phyloP scores from a whole-genome alignment of 2,113 vertebrate species.

The Tympanuchus pallidicinctus region DNA sequence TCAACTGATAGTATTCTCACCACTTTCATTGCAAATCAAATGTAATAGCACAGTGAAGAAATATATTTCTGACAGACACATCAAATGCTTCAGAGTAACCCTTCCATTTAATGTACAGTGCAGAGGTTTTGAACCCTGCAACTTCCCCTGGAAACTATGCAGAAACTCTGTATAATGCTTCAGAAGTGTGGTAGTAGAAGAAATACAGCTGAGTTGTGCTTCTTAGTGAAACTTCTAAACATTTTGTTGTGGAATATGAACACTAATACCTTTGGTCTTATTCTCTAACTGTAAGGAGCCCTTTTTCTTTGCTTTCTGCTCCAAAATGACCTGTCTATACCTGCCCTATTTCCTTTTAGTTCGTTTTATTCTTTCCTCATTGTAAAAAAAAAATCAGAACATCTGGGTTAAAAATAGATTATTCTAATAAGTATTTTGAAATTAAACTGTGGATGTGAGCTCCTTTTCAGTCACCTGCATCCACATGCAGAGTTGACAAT shows the following conservation, averaged over 20 bases:
- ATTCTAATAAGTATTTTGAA: neutral
- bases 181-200: neutral
- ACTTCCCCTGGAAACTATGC: neutral
- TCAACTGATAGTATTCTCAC: neutral
- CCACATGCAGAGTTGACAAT: neutral
- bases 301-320: neutral
- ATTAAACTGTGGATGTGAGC: neutral
- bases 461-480: neutral
- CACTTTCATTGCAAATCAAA: conserved; percentile 1
- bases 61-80: neutral
- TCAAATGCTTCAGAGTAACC: conserved; percentile 13
- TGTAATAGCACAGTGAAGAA: neutral
- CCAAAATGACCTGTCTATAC: neutral
- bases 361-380: neutral
- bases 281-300: neutral
- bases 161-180: conserved; percentile 1
- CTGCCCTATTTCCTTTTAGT: neutral
- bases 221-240: neutral
- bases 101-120: neutral
- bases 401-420: neutral
- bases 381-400: neutral
- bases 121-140: conserved; percentile 17
- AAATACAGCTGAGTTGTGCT: neutral
- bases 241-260: neutral
- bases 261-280: neutral